Base-by-base conservation (phyloP, 2,113 vertebrate species). In the Hystrix brachyura region DNA sequence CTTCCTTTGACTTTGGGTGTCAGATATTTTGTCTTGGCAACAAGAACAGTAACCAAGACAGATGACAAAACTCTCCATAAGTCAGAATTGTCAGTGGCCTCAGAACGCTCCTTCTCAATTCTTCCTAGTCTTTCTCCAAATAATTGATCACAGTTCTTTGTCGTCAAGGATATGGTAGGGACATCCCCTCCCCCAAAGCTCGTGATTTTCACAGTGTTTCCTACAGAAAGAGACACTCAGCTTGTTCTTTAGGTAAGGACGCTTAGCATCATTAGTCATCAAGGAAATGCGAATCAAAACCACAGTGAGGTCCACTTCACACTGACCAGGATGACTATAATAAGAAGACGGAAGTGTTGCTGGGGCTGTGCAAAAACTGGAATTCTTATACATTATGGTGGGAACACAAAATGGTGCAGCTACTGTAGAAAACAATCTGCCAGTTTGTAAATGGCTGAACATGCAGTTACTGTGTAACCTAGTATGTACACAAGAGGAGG, bases 251-350 rank as follows among this genome's bases (percentile, higher is more conserved):
- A 48, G 38, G 4, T 55, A 32, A 48, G 11, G n/a, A 48, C 38
- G 48, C 6, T 62, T 62, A 71, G n/a, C 12, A 57, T 57, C 43
- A 12, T 60, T 43, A 46, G 48, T 55, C 55, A 90, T 55, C 17
- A 95, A 65, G 69, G 87, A 74, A 87, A 80, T 80, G 11, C 23
- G 83, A 86, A 71, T 64, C 43, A 71, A 95, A 95, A 80, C 29
- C 34, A 62, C 5, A 25, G 15, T 2, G 46, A 90, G 23, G 43
- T 81, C 21, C 43, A 46, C 51, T 65, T 55, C 46, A 74, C 27
- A 51, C 23, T 1, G 48, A 51, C 19, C 72, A 76, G 53, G 7
- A 74, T 7, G 53, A 5, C 13, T 74, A 3, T 57, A 95, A 51
- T 29, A 43, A 88, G 81, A 65, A 91, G 59, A 90, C 7, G 72